phyloP scores from a whole-genome alignment of 2,797 vertebrate species.

The Pangasius djambal region DNA sequence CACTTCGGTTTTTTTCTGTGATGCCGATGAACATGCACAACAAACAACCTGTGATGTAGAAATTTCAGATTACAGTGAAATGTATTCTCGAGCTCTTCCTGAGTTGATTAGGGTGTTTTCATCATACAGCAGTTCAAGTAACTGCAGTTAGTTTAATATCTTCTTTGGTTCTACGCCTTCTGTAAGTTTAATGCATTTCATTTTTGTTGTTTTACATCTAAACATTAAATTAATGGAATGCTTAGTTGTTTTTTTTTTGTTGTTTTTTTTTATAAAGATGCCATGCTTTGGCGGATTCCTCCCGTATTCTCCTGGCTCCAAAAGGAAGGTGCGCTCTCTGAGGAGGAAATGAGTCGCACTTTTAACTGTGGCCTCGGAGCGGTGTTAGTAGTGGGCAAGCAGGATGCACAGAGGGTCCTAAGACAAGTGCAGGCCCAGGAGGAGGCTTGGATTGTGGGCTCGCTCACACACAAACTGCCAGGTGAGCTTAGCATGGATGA shows the following conservation, averaged over 20 bases:
- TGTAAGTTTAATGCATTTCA: background rate
- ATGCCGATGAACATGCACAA: background rate
- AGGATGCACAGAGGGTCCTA: constrained; percentile 78
- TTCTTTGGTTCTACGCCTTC: background rate
- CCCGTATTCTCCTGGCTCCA: constrained; percentile 91
- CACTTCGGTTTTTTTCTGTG: background rate
- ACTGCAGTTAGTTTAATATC: background rate
- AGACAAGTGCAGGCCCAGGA: constrained; percentile 74
- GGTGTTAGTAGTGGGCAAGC: constrained; percentile 82
- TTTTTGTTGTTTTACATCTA: background rate
- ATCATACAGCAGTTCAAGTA: background rate
- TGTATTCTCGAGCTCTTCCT: background rate
- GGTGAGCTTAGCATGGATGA: constrained; percentile 68
- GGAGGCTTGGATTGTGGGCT: constrained; percentile 88
- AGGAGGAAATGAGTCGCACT: constrained; percentile 90
- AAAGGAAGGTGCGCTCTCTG: constrained; percentile 82
- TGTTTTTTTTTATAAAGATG: constrained; percentile 77
- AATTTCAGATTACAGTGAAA: background rate
- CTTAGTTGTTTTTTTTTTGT: background rate
- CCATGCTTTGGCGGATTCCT: constrained; percentile 86
- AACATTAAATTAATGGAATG: background rate
- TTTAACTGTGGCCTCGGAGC: constrained; percentile 95
- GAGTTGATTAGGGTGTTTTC: background rate
- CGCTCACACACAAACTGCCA: constrained; percentile 72
- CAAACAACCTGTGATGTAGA: background rate